Evolutionary conservation across 2,113 vertebrate genomes (phyloP).

Genomic region (Acinonyx jubatus): DNA sequence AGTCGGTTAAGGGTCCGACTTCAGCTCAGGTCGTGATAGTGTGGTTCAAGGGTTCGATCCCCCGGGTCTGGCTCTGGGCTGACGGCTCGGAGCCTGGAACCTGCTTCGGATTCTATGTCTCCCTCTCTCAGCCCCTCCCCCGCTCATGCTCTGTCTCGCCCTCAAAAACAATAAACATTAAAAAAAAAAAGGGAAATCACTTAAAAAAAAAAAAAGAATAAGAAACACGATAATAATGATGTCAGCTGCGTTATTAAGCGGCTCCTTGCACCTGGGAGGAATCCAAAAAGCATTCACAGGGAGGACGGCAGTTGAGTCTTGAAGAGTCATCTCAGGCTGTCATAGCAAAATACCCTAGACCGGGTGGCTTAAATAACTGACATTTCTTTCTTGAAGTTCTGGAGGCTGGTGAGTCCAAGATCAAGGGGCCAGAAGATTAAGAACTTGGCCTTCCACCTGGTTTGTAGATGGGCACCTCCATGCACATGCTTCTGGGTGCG

Average conservation of each 20-base stretch:
- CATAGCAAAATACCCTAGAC: background rate
- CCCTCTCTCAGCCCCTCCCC: too few species aligned
- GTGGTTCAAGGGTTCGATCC: too few species aligned
- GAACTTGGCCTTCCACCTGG: background rate
- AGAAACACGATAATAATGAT: background rate
- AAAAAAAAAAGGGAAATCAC: too few species aligned
- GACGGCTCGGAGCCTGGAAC: too few species aligned
- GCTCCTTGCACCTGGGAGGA: background rate
- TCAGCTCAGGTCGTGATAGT: too few species aligned
- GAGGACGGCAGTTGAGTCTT: background rate
- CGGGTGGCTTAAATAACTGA: background rate
- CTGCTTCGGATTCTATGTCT: too few species aligned
- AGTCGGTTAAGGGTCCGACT: too few species aligned
- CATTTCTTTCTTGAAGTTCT: background rate
- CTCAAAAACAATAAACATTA: too few species aligned
- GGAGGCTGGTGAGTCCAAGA: background rate
- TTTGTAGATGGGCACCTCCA: background rate
- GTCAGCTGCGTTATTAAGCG: background rate
- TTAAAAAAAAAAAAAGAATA: too few species aligned
- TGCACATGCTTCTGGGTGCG: background rate
- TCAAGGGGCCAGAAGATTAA: background rate
- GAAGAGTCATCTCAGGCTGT: background rate
- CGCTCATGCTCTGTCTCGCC: too few species aligned
- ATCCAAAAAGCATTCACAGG: background rate
- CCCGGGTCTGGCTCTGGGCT: too few species aligned